Percentiles rank a stretch among this genome's conserved stretches.
Conservation (phyloP, 2,888 invertebrate species). For the Drosophila cognata region DNA sequence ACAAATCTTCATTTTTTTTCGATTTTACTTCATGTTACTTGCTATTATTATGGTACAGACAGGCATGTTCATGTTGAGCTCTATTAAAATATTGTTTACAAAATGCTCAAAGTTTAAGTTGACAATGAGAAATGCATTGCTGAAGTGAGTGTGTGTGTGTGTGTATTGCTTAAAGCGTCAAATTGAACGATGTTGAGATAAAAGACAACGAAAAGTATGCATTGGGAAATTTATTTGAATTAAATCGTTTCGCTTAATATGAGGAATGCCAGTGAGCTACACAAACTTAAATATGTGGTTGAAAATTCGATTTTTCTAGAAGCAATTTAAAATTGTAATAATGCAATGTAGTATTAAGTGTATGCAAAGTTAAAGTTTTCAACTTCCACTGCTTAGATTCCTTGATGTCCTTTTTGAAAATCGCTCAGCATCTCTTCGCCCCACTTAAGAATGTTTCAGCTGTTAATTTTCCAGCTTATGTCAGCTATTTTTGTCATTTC, state of each 20-base stretch:
- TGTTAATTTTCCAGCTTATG: slow-evolving; percentile 35
- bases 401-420: neutral
- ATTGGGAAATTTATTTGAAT: neutral
- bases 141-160: slow-evolving; percentile 9
- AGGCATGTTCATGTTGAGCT: slow-evolving; percentile 41
- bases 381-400: neutral
- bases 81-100: slow-evolving; percentile 70
- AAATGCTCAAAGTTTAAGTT: slow-evolving; percentile 40
- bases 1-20: slow-evolving; percentile 69
- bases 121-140: slow-evolving; percentile 51
- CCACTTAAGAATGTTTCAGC: slow-evolving; percentile 13
- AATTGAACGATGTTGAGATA: slow-evolving; percentile 8
- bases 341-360: neutral
- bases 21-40: slow-evolving; percentile 24
- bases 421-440: neutral
- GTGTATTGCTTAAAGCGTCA: slow-evolving; percentile 9
- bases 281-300: neutral
- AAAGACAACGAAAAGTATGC: neutral
- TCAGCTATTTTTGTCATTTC: slow-evolving; percentile 63
- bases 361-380: neutral
- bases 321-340: neutral
- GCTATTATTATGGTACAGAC: slow-evolving; percentile 10
- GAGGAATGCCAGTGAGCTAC: neutral
- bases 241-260: neutral
- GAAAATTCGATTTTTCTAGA: neutral